Evolutionary conservation across 2,888 invertebrate species (phyloP).

Genomic region (Spisula subtruncata): DNA sequence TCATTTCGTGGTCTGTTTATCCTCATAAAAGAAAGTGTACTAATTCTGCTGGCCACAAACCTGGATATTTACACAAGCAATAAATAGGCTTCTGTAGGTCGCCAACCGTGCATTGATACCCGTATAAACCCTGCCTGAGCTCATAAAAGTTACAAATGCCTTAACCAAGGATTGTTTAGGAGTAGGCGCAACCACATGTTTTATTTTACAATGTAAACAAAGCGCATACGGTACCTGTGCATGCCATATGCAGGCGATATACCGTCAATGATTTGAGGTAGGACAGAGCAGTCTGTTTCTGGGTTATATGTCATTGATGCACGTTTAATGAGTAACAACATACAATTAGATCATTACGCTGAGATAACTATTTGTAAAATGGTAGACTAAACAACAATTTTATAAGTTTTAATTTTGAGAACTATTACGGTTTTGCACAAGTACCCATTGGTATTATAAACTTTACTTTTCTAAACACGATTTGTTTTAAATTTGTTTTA

Average conservation of each 20-base stretch:
- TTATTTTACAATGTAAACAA: neutral
- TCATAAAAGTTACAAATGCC: too few relatives aligned
- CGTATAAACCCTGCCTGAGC: neutral
- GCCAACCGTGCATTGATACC: neutral
- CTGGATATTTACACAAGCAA: too few relatives aligned
- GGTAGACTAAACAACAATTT: neutral
- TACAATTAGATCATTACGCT: neutral
- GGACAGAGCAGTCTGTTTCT: too few relatives aligned
- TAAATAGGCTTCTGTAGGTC: too few relatives aligned
- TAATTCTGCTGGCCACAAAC: too few relatives aligned
- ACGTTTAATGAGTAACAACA: neutral
- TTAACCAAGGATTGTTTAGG: too few relatives aligned
- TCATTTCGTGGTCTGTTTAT: too few relatives aligned
- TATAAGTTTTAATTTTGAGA: neutral
- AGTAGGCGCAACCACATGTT: neutral
- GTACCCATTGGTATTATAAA: neutral
- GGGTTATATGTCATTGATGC: neutral
- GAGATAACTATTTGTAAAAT: neutral
- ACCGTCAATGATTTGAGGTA: too few relatives aligned
- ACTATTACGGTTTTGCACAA: neutral
- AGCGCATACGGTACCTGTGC: neutral
- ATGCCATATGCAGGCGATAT: neutral
- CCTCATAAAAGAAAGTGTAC: too few relatives aligned
- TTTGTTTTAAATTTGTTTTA: slow-evolving; percentile 3
- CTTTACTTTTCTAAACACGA: neutral